Evolutionary conservation across 2,797 vertebrate genomes (phyloP).

Genomic region (Naso thynnoides): DNA sequence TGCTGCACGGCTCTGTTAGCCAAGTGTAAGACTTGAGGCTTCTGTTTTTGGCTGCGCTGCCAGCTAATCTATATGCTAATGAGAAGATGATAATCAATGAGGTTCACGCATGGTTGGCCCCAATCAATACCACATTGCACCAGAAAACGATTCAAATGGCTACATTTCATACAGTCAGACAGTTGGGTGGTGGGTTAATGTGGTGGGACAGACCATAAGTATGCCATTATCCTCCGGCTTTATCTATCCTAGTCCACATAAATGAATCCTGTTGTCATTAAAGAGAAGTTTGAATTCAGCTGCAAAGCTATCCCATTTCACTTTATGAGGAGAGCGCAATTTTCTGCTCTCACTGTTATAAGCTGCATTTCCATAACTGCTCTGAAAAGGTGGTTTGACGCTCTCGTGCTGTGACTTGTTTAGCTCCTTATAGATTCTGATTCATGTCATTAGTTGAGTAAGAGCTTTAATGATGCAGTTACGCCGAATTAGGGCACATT

Average conservation of each 20-base stretch:
- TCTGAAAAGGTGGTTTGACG: conserved; percentile 7
- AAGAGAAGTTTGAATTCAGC: conserved; percentile 47
- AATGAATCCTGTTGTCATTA: conserved; percentile 61
- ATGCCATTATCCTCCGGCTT: conserved; percentile 76
- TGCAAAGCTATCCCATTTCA: conserved; percentile 48
- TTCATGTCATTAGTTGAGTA: conserved; percentile 14
- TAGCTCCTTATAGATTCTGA: neutral
- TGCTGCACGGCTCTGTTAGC: conserved; percentile 39
- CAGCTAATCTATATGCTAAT: conserved; percentile 91
- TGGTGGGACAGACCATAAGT: conserved; percentile 66
- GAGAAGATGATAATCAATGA: conserved; percentile 87
- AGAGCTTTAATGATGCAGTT: neutral
- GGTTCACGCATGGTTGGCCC: conserved; percentile 76
- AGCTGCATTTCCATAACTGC: conserved; percentile 40
- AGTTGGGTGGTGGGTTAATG: conserved; percentile 70
- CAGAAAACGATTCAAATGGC: conserved; percentile 72
- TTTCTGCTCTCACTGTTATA: conserved; percentile 42
- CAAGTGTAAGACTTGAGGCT: conserved; percentile 53
- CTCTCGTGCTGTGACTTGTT: conserved; percentile 7
- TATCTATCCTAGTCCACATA: conserved; percentile 56
- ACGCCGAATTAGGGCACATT: neutral
- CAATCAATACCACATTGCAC: conserved; percentile 84
- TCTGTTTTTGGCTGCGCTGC: conserved; percentile 59
- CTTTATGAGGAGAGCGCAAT: conserved; percentile 30
- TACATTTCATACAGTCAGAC: conserved; percentile 76